Evolutionary conservation across 2,113 vertebrate genomes (phyloP).

Genomic region (Micromys minutus): DNA sequence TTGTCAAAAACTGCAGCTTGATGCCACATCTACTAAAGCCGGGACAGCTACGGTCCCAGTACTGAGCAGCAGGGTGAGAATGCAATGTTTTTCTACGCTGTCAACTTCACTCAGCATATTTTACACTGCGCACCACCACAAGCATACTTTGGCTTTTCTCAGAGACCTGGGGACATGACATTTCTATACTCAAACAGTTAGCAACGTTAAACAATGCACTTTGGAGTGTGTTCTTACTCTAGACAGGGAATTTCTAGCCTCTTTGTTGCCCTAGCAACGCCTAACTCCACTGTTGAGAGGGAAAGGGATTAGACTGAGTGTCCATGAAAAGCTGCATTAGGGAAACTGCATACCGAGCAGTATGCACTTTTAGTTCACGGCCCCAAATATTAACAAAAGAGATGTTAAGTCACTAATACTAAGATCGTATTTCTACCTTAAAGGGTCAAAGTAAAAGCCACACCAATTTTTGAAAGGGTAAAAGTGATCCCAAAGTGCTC

Average conservation of each 20-base stretch:
- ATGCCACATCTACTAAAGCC: background rate
- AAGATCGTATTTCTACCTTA: background rate
- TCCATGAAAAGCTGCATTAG: background rate
- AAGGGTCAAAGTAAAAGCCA: constrained; percentile 44
- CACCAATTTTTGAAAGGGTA: background rate
- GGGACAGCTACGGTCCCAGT: background rate
- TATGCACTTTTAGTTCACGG: constrained; percentile 10
- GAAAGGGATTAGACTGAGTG: background rate
- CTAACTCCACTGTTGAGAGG: background rate
- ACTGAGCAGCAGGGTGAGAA: background rate
- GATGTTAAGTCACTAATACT: background rate
- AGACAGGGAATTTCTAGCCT: background rate
- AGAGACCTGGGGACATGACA: background rate
- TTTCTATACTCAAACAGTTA: constrained; percentile 41
- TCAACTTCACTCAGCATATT: background rate
- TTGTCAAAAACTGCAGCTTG: background rate
- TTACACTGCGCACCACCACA: background rate
- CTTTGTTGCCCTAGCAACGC: background rate
- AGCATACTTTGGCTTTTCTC: background rate
- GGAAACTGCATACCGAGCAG: background rate
- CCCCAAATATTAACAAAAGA: constrained; percentile 50
- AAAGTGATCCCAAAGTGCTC: background rate
- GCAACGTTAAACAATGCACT: background rate
- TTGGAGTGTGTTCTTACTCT: constrained; percentile 31
- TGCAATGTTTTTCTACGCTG: background rate